phyloP scores from a whole-genome alignment of 2,113 vertebrate species.

The Heterotis niloticus region DNA sequence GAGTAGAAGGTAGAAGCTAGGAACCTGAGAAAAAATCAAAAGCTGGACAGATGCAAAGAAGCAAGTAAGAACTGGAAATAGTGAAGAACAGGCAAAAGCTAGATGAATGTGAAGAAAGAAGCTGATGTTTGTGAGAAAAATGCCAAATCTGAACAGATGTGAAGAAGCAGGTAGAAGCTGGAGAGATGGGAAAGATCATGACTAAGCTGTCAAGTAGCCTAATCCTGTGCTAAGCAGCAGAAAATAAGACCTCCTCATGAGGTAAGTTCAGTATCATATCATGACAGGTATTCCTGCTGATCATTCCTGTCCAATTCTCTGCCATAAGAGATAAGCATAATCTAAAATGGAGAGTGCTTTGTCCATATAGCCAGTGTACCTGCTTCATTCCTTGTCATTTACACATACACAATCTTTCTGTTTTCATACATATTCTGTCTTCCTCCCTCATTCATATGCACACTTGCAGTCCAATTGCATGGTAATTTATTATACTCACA shows the following conservation, averaged over 20 bases:
- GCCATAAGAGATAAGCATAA: constrained; percentile 7
- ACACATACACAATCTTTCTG: constrained; percentile 6
- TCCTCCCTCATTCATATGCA: not conserved
- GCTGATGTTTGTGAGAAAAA: too few species aligned
- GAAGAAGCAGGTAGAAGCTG: not conserved
- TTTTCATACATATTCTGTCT: not conserved
- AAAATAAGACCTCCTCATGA: not conserved
- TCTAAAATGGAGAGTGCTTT: not conserved
- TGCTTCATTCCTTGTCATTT: not conserved
- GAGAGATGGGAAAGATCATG: not conserved
- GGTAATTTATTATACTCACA: too few species aligned
- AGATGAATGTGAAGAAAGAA: too few species aligned
- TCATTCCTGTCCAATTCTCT: not conserved
- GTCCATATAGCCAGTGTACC: not conserved
- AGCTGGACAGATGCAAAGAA: too few species aligned
- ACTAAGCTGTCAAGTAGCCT: not conserved
- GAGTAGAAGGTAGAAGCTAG: too few species aligned
- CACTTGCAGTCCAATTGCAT: not conserved
- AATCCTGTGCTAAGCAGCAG: not conserved
- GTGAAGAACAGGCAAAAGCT: too few species aligned
- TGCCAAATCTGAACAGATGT: not conserved
- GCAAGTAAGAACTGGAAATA: too few species aligned
- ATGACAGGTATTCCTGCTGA: not conserved
- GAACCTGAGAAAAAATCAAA: too few species aligned
- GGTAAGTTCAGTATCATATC: not conserved